A percentile compares a stretch with the other conserved stretches of the same genome.
Evolutionary conservation across 2,888 invertebrate genomes (phyloP).

Genomic region (Andrena flavipes): DNA sequence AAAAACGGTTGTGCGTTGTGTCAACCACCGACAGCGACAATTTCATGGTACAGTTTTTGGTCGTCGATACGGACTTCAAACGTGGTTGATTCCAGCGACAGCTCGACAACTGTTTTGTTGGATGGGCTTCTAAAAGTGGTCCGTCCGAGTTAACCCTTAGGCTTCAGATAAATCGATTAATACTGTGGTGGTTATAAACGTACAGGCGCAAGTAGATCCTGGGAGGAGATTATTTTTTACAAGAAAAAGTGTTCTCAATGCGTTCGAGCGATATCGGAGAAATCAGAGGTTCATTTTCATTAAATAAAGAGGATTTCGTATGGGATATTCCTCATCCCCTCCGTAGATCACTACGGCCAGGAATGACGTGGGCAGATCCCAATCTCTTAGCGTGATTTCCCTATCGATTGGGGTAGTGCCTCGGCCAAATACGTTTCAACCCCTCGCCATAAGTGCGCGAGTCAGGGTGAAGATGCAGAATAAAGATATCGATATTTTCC

Average conservation of each 20-base stretch:
- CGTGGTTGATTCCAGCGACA: too few relatives aligned
- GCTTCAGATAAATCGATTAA: background rate
- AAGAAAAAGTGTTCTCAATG: too few relatives aligned
- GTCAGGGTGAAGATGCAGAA: background rate
- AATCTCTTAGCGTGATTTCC: constrained; percentile 30
- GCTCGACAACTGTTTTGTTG: too few relatives aligned
- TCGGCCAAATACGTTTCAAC: constrained; percentile 5
- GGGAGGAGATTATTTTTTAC: too few relatives aligned
- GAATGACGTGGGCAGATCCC: constrained; percentile 21
- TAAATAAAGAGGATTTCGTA: constrained; percentile 10
- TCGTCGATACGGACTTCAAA: too few relatives aligned
- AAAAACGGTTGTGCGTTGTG: too few relatives aligned
- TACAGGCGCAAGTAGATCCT: too few relatives aligned
- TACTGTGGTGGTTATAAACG: too few relatives aligned
- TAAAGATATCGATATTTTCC: constrained; percentile 1
- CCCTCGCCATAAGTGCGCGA: background rate
- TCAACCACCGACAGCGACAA: too few relatives aligned
- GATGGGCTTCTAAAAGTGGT: too few relatives aligned
- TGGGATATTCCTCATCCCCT: constrained; percentile 11
- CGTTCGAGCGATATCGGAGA: background rate
- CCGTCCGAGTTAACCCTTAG: background rate
- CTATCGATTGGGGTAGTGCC: constrained; percentile 4
- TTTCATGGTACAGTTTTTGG: too few relatives aligned
- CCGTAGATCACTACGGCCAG: constrained; percentile 9
- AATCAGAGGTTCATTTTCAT: background rate